Conservation (phyloP, 2,113 vertebrate genomes). For the Lepus americanus region DNA sequence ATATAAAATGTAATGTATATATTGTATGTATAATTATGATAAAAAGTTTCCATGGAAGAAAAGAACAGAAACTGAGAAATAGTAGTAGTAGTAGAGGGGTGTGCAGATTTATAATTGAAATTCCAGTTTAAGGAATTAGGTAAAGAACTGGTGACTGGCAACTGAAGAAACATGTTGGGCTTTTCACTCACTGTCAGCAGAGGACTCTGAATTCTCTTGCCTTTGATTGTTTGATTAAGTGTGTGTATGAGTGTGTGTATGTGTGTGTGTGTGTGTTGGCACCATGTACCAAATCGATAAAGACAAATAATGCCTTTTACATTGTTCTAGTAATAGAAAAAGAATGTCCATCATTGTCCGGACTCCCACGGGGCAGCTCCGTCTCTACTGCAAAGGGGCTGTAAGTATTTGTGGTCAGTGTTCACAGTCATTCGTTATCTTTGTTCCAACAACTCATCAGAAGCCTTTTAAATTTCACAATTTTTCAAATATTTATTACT, state of each 20-base stretch:
- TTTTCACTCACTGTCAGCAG: neutral
- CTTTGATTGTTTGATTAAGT: neutral
- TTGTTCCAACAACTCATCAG: neutral
- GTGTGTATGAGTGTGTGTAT: neutral
- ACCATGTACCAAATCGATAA: neutral
- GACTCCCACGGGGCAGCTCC: slow-evolving; percentile 92
- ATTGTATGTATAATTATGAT: neutral
- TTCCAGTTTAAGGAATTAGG: neutral
- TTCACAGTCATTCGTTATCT: neutral
- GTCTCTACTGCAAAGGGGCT: slow-evolving; percentile 97
- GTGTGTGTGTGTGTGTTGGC: too few relatives aligned
- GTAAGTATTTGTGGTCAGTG: slow-evolving; percentile 87
- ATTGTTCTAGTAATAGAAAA: slow-evolving; percentile 92
- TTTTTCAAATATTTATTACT: neutral
- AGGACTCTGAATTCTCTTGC: neutral
- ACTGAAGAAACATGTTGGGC: neutral
- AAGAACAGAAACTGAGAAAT: neutral
- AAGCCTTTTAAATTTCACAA: neutral
- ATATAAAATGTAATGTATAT: neutral
- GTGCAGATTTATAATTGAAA: neutral
- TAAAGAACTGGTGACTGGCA: neutral
- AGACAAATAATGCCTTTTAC: slow-evolving; percentile 36
- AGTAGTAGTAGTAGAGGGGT: neutral
- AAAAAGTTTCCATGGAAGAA: neutral
- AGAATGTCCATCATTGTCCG: slow-evolving; percentile 97